A percentile compares a stretch with the other conserved stretches of the same genome.
phyloP scores from a whole-genome alignment of 2,113 vertebrate genomes.

The Trinectes maculatus region DNA sequence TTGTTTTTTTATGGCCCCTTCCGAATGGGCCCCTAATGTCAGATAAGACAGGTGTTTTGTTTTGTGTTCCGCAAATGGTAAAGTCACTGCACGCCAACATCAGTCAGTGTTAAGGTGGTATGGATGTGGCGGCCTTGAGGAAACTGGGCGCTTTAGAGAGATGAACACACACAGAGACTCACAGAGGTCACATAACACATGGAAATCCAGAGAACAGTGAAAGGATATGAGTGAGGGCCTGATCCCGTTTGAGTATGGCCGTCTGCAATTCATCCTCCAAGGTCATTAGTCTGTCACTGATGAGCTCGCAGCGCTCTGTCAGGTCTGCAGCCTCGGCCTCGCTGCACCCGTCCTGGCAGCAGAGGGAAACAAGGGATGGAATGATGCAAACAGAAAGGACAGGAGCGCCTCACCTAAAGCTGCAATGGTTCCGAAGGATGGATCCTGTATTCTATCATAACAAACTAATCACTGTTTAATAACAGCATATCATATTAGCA shows the following conservation, averaged over 20 bases:
- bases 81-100: conserved; percentile 22
- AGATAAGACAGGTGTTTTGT: conserved; percentile 48
- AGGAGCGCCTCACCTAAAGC: not conserved
- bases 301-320: conserved; percentile 78
- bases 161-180: conserved; percentile 29
- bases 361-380: conserved; percentile 18
- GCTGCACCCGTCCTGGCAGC: conserved; percentile 69
- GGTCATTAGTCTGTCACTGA: conserved; percentile 82
- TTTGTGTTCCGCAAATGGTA: conserved; percentile 25
- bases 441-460: not conserved
- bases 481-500: too few relatives aligned
- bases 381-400: not conserved
- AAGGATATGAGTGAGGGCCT: conserved; percentile 91
- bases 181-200: conserved; percentile 19
- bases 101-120: conserved; percentile 30
- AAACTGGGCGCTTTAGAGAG: conserved; percentile 41
- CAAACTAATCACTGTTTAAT: too few relatives aligned
- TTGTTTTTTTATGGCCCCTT: conserved; percentile 54
- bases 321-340: conserved; percentile 66
- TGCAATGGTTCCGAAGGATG: not conserved
- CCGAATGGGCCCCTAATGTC: conserved; percentile 53
- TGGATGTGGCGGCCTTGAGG: conserved; percentile 21
- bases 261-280: conserved; percentile 88
- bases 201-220: conserved; percentile 27
- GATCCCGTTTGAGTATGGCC: conserved; percentile 82